Base-by-base conservation (phyloP, 2,888 invertebrate genomes). In the Eupithecia dodoneata region DNA sequence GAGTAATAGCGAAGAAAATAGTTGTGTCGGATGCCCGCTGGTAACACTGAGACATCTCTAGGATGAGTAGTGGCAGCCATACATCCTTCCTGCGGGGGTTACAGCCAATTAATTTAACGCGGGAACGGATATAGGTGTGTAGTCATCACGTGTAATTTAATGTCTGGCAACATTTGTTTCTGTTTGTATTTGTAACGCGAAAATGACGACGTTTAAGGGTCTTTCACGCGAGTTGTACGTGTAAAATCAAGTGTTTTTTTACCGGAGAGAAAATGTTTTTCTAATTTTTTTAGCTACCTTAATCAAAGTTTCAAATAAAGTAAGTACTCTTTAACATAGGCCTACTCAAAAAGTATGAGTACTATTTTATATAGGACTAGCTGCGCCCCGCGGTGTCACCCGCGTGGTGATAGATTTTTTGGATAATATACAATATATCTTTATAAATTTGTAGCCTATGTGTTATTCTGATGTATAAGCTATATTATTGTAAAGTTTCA, bases 21-120 rank as follows among this genome's bases (percentile, higher is more conserved):
- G 72, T 73, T 67, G 73, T 72, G 67, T 18, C 18, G 72, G 71
- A 71, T 75, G 49, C 67, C 69, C 15, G 52, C 72, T 72, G 71
- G 73, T 74, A 81, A 81, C 87, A 88, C 87, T 87, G 85, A 85
- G 86, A 91, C 81, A 94, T 93, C 91, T 90, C 92, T 91, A 10
- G 70, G 70, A 93, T 94, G 94, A 94, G 92, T 93, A 92, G 94
- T 94, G 91, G 89, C 91, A 85, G 87, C 85, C 91, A 89, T 89
- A 90, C 92, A 93, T 94, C 94, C 94, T 94, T 94, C 94, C 94
- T 87, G 86, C 87, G 74, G 82, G 80, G 81, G 80, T 91, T 91
- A 92, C 90, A 92, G 84, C 92, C 93, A 92, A 94, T 94, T 94
- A 94, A 94, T 94, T 92, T 93, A 90, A 92, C 89, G 89, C 93